phyloP scores from a whole-genome alignment of 1,140 invertebrate species.

The Lepidostoma basale region DNA sequence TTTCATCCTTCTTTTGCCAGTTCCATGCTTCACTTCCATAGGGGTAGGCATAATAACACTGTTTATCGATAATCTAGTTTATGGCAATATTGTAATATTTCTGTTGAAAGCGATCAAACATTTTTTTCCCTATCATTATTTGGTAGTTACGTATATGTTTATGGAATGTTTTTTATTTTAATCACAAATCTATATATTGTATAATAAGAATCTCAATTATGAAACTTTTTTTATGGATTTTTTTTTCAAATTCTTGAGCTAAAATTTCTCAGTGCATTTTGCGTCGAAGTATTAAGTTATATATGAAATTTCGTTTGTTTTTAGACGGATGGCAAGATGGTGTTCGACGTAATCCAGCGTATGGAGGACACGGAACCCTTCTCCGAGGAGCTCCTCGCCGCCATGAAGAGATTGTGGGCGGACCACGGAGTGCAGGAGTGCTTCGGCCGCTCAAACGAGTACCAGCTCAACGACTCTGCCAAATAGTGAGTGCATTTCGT shows the following conservation, averaged over 20 bases:
- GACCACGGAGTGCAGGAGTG: conserved; percentile 98
- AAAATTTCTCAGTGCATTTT: too few relatives aligned
- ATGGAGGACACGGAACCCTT: conserved; percentile 99
- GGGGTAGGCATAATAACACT: too few relatives aligned
- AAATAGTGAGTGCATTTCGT: conserved; percentile 90
- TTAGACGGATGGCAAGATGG: conserved; percentile 98
- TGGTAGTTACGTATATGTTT: too few relatives aligned
- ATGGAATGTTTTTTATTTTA: too few relatives aligned
- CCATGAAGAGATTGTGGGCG: conserved; percentile 98
- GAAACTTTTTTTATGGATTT: conserved; percentile 5
- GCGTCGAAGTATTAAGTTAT: conserved; percentile 12
- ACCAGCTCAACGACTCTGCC: conserved; percentile 99
- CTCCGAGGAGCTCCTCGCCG: conserved; percentile 94
- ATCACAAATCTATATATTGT: too few relatives aligned
- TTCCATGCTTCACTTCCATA: too few relatives aligned
- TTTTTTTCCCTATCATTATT: too few relatives aligned
- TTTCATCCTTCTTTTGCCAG: too few relatives aligned
- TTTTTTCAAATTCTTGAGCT: too few relatives aligned
- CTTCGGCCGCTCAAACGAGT: conserved; percentile 99
- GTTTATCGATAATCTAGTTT: too few relatives aligned
- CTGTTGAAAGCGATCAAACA: too few relatives aligned
- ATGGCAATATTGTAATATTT: too few relatives aligned
- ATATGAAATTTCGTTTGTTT: conserved; percentile 49
- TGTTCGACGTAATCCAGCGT: conserved; percentile 97
- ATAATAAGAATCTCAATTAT: background rate